phyloP scores from a whole-genome alignment of 2,113 vertebrate genomes.

The Notarius lentiginosus region DNA sequence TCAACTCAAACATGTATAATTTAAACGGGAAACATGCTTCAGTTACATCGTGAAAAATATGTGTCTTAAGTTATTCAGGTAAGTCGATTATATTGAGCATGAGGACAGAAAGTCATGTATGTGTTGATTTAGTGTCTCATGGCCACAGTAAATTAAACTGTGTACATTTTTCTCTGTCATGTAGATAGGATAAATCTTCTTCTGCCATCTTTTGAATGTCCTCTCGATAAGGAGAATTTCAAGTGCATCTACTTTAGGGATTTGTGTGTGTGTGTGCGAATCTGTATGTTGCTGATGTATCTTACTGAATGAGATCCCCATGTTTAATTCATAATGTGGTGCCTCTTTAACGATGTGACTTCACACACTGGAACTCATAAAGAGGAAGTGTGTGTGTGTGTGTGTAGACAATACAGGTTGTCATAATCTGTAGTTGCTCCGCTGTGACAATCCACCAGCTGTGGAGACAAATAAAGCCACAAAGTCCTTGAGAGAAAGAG shows the following conservation, averaged over 20 bases:
- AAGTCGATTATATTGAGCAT: neutral
- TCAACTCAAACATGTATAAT: too few species aligned
- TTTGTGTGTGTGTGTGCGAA: neutral
- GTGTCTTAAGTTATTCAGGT: too few species aligned
- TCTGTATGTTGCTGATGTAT: constrained; percentile 6
- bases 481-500: constrained; percentile 17
- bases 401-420: constrained; percentile 32
- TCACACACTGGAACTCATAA: constrained; percentile 15
- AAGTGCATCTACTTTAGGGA: neutral
- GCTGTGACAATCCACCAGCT: constrained; percentile 24
- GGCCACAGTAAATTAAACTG: neutral
- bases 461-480: neutral
- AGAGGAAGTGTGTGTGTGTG: neutral
- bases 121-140: neutral
- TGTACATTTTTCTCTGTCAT: neutral
- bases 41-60: too few species aligned
- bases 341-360: neutral
- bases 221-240: neutral
- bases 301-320: constrained; percentile 41
- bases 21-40: too few species aligned
- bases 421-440: constrained; percentile 37
- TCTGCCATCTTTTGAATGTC: neutral
- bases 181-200: neutral
- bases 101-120: neutral
- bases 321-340: constrained; percentile 44